Evolutionary conservation across 2,888 invertebrate species (phyloP), one percentile per base, ranked within the genome.

Genomic region (Stratiomys singularior): DNA sequence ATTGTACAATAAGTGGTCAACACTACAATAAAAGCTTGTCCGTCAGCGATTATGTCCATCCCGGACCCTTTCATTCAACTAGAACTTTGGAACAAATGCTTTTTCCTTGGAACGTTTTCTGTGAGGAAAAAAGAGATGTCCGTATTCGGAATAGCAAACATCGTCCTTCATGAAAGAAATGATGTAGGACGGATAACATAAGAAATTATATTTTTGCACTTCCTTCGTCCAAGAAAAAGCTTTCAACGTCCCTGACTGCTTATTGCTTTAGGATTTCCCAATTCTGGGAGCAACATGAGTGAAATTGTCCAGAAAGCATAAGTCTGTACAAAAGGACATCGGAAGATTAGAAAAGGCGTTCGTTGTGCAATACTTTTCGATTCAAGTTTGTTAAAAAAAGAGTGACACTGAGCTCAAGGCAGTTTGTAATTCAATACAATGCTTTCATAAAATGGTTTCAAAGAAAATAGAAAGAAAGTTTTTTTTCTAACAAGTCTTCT

Each of bases 1-100:
- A 52, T 52, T 52, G 15, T 52, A 60, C 58, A 60, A 60, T 60
- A 60, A 60, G 58, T 60, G 58, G 58, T 60, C 58, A 60, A 60
- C 58, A 60, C 23, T 11, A 60, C 58, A 60, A 60, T 60, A 60
- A 60, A 18, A 18, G 2, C 5, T 60, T 18, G 58, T 60, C 58
- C 25, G 11, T 9, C 23, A 23, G 58, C 25, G 21, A 60, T 25
- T 25, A 60, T 23, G 58, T 60, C 58, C 58, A 60, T 60, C 58
- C 58, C 5, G 13, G 58, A 9, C 23, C 58, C 25, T 21, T 60
- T 25, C 11, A 18, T 60, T 60, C 58, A 23, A 21, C 23, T 1
- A 7, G 25, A 23, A 21, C 58, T 13, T 60, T 60, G 13, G 58
- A 60, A 2, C 18, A 60, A 60, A 60, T 18, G 25, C 18, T 52